Evolutionary conservation across 2,113 vertebrate species (phyloP).

Genomic region (Ibidorhyncha struthersii): DNA sequence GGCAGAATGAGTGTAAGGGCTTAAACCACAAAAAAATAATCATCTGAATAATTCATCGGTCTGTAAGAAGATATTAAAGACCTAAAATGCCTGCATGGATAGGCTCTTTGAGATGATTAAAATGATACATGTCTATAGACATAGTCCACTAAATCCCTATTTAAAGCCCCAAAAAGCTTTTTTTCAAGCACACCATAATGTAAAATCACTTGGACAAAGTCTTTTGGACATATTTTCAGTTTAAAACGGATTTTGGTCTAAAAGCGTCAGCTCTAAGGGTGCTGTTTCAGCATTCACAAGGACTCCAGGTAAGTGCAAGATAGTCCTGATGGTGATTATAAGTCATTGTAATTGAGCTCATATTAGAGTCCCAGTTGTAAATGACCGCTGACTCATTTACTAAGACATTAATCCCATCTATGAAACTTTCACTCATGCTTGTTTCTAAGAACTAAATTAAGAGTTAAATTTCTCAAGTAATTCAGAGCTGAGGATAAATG

Average conservation of each 20-base stretch:
- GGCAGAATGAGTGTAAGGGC: background rate
- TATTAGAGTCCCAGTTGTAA: conserved; percentile 9
- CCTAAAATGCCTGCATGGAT: background rate
- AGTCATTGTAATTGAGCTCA: background rate
- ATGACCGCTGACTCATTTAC: conserved; percentile 17
- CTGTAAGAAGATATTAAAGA: background rate
- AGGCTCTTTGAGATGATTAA: background rate
- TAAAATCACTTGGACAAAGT: background rate
- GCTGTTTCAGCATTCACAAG: background rate
- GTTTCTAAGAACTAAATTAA: conserved; percentile 41
- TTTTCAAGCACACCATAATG: background rate
- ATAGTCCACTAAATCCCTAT: background rate
- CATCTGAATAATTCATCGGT: background rate
- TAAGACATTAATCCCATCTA: conserved; percentile 48
- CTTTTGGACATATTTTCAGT: background rate
- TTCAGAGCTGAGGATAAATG: conserved; percentile 17
- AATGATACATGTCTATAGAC: background rate
- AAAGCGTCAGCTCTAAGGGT: background rate
- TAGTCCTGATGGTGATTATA: background rate
- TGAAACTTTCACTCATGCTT: conserved; percentile 34
- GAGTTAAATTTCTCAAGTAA: conserved; percentile 28
- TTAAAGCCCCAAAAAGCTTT: background rate
- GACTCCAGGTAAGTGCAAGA: background rate
- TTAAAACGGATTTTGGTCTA: background rate
- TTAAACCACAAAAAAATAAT: background rate